A percentile compares a stretch with the other conserved stretches of the same genome.
Evolutionary conservation across 2,113 vertebrate species (phyloP).

Genomic region (Galbula dea): DNA sequence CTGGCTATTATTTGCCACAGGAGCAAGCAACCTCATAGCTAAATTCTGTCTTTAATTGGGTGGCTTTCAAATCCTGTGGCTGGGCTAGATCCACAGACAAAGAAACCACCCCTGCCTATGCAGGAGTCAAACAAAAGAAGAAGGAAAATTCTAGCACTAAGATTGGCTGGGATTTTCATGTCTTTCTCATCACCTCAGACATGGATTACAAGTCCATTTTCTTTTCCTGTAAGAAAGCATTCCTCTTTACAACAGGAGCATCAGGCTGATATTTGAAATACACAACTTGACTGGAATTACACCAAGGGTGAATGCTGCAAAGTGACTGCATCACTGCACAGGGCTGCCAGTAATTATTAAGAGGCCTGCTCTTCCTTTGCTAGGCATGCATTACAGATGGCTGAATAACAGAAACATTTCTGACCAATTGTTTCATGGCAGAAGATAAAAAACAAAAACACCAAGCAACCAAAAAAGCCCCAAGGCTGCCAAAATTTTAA

Average conservation of each 20-base stretch:
- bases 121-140: not conserved
- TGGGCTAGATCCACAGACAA: not conserved
- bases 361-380: conserved; percentile 8
- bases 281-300: conserved; percentile 37
- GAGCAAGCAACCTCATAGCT: not conserved
- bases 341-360: conserved; percentile 47
- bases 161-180: too few species aligned
- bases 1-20: not conserved
- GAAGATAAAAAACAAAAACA: not conserved
- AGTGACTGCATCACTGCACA: conserved; percentile 38
- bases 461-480: not conserved
- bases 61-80: not conserved
- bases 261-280: conserved; percentile 31
- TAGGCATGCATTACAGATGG: conserved; percentile 31
- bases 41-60: not conserved
- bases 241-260: not conserved
- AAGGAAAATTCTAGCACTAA: not conserved
- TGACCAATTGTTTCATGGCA: conserved; percentile 38
- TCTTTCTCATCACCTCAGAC: not conserved
- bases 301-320: conserved; percentile 1
- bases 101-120: not conserved
- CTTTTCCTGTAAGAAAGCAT: conserved; percentile 17
- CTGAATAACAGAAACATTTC: conserved; percentile 44
- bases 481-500: conserved; percentile 17
- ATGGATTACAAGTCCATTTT: not conserved